These are phyloP conservation scores for Callinectes sapidus DNA, from an alignment of 2,888 invertebrate genomes.

Conservation along the genomic window DNA sequence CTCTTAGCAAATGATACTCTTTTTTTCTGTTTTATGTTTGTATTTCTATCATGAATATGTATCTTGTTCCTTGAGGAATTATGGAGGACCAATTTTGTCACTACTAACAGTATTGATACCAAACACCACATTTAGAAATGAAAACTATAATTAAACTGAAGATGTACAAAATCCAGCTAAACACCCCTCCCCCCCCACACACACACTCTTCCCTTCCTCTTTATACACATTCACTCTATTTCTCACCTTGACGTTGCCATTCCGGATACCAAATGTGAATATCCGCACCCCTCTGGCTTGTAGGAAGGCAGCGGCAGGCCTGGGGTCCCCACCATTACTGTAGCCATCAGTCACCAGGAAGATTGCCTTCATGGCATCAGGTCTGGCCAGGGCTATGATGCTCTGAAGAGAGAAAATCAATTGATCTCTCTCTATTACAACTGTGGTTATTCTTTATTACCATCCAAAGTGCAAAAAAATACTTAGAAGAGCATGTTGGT, in stretches of 20 bases:
- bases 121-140: neutral
- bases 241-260: slow-evolving; percentile 80
- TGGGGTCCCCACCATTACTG: slow-evolving; percentile 79
- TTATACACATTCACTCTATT: neutral
- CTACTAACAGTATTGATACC: neutral
- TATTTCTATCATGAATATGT: neutral
- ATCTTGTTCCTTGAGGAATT: neutral
- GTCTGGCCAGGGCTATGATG: slow-evolving; percentile 77
- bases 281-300: slow-evolving; percentile 77
- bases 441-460: no score
- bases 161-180: neutral
- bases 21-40: neutral
- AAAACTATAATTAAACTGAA: no score
- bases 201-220: neutral
- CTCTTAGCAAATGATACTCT: neutral
- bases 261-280: slow-evolving; percentile 80
- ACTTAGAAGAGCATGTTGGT: no score
- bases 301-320: slow-evolving; percentile 80
- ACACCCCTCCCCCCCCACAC: neutral
- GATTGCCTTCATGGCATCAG: slow-evolving; percentile 79
- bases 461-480: no score
- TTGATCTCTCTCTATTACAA: no score
- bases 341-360: slow-evolving; percentile 85
- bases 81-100: neutral
- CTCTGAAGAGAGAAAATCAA: slow-evolving; percentile 75